Evolutionary conservation across 2,888 invertebrate genomes (phyloP), one percentile per base, ranked within the genome.

Genomic region (Plagiodera versicolora): DNA sequence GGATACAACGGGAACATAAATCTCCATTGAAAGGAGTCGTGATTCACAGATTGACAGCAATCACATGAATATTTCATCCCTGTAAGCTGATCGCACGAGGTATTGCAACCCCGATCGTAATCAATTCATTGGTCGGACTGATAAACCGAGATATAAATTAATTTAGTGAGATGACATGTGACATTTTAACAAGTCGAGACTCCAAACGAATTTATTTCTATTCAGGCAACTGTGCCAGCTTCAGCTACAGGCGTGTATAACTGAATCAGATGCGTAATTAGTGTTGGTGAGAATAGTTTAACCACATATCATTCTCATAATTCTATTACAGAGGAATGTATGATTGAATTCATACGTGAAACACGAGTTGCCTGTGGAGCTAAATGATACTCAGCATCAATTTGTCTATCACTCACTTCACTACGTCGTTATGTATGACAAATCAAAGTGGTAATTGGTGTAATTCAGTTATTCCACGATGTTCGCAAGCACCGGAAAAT

Each of bases 271-370:
- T 51, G 24, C 60, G 63, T 61, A 53, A 61, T 65, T 63, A 61
- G 60, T 56, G 47, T 53, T 58, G 60, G 65, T 60, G 59, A 58
- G 58, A 53, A 61, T 61, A 53, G 58, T 58, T 56, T 61, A 54
- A 63, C 61, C 54, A 53, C 57, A 58, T 61, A 61, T 65, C 61
- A 67, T 50, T 51, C 59, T 56, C 58, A 55, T 61, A 64, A 66
- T 66, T 64, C 55, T 58, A 50, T 60, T 61, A 64, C 30, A 24
- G 60, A 51, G 51, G 14, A 47, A 51, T 32, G 30, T 55, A 56
- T 39, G 48, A 53, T 56, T 53, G 17, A 57, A 61, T 39, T 52
- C 53, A 48, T 56, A 16, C 52, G 49, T 52, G 56, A 52, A 30
- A 59, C 44, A 50, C 50, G 49, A 54, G 39, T 54, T 48, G 35